Evolutionary conservation across 2,888 invertebrate species (phyloP), one percentile per base, ranked within the genome.

Genomic region (Lochmaea capreae): DNA sequence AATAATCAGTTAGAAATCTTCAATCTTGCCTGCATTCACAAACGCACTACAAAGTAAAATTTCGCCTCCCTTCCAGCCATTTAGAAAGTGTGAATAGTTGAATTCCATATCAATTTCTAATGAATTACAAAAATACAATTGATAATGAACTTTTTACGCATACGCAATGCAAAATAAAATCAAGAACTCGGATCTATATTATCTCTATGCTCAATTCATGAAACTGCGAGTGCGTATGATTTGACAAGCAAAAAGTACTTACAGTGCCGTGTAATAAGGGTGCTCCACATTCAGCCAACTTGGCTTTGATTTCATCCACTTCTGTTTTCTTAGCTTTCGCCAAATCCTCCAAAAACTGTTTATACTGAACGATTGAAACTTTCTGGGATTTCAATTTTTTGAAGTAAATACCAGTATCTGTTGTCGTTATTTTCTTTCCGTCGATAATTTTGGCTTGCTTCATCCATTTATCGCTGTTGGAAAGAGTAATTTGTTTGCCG

Each of bases 391-490:
- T 97, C 79, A 96, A 90, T 86, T 97, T 97, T 86, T 97, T 97
- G 87, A 97, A 97, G 86, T 94, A 93, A 78, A 97, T 97, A 33
- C 77, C 97, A 0, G 96, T 97, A 85, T 97, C 97, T 8, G 96
- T 96, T 16, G 97, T 96, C 0, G 96, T 95, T 79, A 96, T 94
- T 84, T 94, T 95, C 88, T 95, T 96, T 2, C 92, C 86, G 74
- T 92, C 96, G 79, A 95, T 94, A 10, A 93, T 93, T 85, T 93
- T 79, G 0, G 96, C 96, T 85, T 97, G 97, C 83, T 96, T 97
- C 95, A 97, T 95, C 97, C 97, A 97, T 87, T 97, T 97, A 87
- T 97, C 97, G 84, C 95, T 95, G 86, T 97, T 96, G 10, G 95
- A 95, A 11, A 97, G 89, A 0, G 96, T 96, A 77, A 97, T 94